Percentiles rank a stretch among this genome's conserved stretches.
Evolutionary conservation across 2,113 vertebrate species (phyloP).

Genomic region (Saguinus midas): DNA sequence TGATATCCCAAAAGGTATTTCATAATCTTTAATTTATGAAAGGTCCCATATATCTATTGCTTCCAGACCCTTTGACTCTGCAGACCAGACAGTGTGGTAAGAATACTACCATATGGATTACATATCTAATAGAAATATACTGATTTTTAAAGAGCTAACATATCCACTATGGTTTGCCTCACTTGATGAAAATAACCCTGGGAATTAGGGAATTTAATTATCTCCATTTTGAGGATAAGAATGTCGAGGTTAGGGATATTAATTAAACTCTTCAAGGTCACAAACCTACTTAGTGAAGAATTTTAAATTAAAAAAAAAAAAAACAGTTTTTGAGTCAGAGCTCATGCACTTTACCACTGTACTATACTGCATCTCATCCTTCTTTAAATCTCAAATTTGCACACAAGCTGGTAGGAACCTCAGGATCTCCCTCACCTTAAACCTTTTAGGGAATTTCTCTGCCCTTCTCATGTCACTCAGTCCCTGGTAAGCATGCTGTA

Average conservation of each 20-base stretch:
- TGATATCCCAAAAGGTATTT: neutral
- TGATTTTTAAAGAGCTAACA: neutral
- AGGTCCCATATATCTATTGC: neutral
- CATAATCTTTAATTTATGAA: neutral
- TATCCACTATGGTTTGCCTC: neutral
- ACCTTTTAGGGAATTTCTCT: neutral
- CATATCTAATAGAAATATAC: neutral
- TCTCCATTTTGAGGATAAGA: neutral
- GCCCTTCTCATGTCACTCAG: too few species aligned
- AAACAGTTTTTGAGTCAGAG: neutral
- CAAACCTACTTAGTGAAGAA: neutral
- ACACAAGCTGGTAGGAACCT: neutral
- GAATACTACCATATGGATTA: neutral
- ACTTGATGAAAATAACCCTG: neutral
- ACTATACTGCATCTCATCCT: accelerated
- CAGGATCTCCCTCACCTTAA: neutral
- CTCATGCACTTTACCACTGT: neutral
- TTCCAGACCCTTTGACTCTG: neutral
- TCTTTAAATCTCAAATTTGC: neutral
- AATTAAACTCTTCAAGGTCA: neutral
- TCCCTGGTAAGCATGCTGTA: neutral
- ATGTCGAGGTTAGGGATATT: neutral
- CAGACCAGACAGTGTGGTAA: neutral
- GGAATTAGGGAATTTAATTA: neutral
- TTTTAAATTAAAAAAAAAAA: neutral